Conservation (phyloP, 1,140 invertebrate species). For the Zaprionus nigranus region DNA sequence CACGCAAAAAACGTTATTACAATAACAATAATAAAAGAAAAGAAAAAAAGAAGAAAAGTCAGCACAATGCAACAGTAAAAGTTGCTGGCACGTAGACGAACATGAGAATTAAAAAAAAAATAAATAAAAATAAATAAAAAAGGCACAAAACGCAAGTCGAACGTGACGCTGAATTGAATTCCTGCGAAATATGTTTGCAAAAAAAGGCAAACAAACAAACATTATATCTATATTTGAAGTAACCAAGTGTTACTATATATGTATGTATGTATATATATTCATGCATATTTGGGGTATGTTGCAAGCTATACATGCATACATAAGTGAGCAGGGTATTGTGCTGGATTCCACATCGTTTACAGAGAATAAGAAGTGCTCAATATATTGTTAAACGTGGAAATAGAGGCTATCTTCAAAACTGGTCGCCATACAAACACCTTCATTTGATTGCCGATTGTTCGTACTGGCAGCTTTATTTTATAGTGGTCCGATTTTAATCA, state of each 20-base stretch:
- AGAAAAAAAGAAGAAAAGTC: slow-evolving; percentile 5
- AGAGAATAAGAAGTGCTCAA: no score
- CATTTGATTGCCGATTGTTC: no score
- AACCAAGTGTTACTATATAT: slow-evolving; percentile 5
- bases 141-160: slow-evolving; percentile 61
- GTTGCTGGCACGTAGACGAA: slow-evolving; percentile 58
- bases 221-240: slow-evolving; percentile 26
- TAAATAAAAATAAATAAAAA: slow-evolving; percentile 51
- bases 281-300: not conserved
- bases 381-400: no score
- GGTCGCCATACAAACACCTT: no score
- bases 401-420: no score
- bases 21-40: slow-evolving; percentile 18
- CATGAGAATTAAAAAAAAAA: slow-evolving; percentile 37
- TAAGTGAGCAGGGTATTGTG: no score
- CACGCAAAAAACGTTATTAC: slow-evolving; percentile 19
- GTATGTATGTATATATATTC: no score
- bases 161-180: slow-evolving; percentile 77
- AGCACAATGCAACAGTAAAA: slow-evolving; percentile 30
- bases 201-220: slow-evolving; percentile 22
- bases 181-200: slow-evolving; percentile 55
- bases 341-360: no score
- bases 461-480: no score
- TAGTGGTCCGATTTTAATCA: no score
- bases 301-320: no score